Evolutionary conservation across 2,888 invertebrate genomes (phyloP).

Genomic region (Netelia inedita): DNA sequence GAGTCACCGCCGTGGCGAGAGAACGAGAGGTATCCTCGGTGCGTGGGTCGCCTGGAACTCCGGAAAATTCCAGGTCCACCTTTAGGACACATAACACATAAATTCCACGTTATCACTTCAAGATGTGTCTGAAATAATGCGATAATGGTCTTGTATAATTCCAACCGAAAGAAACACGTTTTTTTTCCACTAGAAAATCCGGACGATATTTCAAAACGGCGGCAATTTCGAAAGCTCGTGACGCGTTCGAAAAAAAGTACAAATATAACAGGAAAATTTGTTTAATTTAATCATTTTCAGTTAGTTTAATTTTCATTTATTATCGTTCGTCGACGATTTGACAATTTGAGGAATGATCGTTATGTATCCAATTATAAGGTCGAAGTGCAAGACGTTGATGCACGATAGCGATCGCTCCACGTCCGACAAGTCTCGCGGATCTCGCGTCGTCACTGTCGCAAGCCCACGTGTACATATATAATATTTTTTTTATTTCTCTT

Average conservation of each 20-base stretch:
- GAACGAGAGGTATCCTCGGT: slow-evolving; percentile 1
- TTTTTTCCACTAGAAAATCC: neutral
- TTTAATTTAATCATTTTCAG: neutral
- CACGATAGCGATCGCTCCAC: slow-evolving; percentile 74
- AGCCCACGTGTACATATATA: neutral
- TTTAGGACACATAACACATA: slow-evolving; percentile 33
- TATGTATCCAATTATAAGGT: slow-evolving; percentile 30
- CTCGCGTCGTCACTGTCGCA: neutral
- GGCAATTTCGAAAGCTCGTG: neutral
- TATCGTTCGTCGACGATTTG: neutral
- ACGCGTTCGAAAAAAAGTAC: too few relatives aligned
- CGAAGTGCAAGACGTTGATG: slow-evolving; percentile 72
- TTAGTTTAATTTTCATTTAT: slow-evolving; percentile 3
- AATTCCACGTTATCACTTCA: slow-evolving; percentile 29
- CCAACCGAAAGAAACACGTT: slow-evolving; percentile 6
- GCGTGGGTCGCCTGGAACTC: slow-evolving; percentile 64
- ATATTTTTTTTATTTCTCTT: neutral
- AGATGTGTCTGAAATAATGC: slow-evolving; percentile 15
- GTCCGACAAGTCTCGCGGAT: slow-evolving; percentile 52
- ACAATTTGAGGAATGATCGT: neutral
- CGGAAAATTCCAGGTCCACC: slow-evolving; percentile 60
- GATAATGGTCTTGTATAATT: slow-evolving; percentile 28
- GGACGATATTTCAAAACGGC: neutral
- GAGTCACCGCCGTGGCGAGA: slow-evolving; percentile 19
- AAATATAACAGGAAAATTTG: too few relatives aligned